These are phyloP conservation scores for Hetaerina titia DNA, from an alignment of 2,888 invertebrate species.

Conservation along the genomic window DNA sequence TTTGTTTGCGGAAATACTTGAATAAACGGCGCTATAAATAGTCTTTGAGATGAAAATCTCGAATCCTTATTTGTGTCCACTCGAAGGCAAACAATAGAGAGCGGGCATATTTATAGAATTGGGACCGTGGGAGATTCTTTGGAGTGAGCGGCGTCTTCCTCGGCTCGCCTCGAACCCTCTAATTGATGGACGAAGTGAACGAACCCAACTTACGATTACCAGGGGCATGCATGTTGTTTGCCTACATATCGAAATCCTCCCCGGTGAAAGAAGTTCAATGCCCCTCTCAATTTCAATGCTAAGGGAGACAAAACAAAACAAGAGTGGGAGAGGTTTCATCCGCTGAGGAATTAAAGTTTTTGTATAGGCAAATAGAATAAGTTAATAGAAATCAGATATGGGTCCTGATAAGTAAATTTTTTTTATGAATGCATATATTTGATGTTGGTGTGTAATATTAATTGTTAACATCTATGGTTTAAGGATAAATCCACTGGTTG, in stretches of 20 bases:
- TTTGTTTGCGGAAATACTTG: slow-evolving; percentile 39
- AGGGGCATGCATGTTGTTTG: neutral
- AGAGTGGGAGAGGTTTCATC: too few relatives aligned
- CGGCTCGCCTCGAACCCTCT: neutral
- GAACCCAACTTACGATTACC: neutral
- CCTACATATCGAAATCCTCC: neutral
- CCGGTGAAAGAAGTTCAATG: neutral
- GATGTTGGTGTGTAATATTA: too few relatives aligned
- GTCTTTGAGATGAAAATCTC: slow-evolving; percentile 20
- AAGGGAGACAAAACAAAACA: too few relatives aligned
- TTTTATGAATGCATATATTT: too few relatives aligned
- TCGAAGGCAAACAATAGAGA: neutral
- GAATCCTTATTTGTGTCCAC: neutral
- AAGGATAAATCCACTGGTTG: too few relatives aligned
- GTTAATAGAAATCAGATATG: too few relatives aligned
- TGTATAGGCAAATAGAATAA: too few relatives aligned
- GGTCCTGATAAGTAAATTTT: too few relatives aligned
- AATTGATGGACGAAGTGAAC: neutral
- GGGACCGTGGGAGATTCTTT: neutral
- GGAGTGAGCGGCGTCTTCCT: neutral
- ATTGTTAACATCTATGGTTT: too few relatives aligned
- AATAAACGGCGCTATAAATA: neutral
- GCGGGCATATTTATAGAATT: neutral
- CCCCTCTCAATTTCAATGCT: too few relatives aligned
- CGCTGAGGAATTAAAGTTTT: too few relatives aligned